These are phyloP conservation scores for Caenorhabditis afra DNA, from an alignment of 2,888 invertebrate genomes.

Conservation along the genomic window DNA sequence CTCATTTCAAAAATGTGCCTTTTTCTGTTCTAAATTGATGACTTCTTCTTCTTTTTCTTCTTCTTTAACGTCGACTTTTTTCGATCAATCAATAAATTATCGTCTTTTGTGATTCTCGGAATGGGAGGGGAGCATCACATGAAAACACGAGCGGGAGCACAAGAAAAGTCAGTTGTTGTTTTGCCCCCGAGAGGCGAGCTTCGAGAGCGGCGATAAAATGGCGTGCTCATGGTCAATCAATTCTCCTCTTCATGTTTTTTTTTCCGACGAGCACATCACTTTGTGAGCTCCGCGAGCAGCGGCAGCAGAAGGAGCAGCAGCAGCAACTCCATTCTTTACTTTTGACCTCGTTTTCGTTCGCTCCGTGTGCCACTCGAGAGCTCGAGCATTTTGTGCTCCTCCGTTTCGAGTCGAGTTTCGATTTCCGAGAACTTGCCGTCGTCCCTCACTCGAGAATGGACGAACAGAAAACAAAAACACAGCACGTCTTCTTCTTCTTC, in stretches of 20 bases:
- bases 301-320: too few relatives aligned
- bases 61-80: background rate
- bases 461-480: too few relatives aligned
- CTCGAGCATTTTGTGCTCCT: too few relatives aligned
- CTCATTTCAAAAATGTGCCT: constrained; percentile 34
- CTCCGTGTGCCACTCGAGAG: too few relatives aligned
- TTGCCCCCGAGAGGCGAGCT: background rate
- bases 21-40: background rate
- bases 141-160: too few relatives aligned
- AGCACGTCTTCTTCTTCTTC: too few relatives aligned
- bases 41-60: background rate
- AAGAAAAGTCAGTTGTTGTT: constrained; percentile 36
- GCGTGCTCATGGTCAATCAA: constrained; percentile 33
- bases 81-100: constrained; percentile 27
- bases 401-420: too few relatives aligned
- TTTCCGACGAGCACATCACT: background rate
- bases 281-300: background rate
- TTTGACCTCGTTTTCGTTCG: too few relatives aligned
- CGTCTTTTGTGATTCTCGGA: constrained; percentile 20
- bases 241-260: background rate
- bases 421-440: too few relatives aligned
- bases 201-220: constrained; percentile 4
- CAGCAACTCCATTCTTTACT: too few relatives aligned
- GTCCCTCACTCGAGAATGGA: too few relatives aligned
- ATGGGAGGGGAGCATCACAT: too few relatives aligned